Evolutionary conservation across 2,888 invertebrate genomes (phyloP), one percentile per base, ranked within the genome.

Genomic region (Drosophila stalkeri): DNA sequence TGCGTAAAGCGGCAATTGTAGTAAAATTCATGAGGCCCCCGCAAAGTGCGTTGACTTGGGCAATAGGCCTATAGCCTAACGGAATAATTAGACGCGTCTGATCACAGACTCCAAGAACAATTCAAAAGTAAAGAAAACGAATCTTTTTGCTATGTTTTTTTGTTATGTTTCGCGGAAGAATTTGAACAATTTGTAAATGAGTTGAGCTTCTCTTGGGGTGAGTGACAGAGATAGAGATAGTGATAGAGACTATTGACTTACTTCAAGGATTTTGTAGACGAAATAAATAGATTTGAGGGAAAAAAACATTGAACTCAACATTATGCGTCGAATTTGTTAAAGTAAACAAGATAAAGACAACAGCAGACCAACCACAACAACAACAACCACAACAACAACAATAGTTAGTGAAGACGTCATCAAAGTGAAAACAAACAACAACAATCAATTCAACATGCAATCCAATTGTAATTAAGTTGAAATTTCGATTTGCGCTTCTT

Each of bases 1-100:
- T 85, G 87, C 88, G 87, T 88, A 87, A 87, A 82, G 85, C 88
- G 86, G 88, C 88, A 83, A 74, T 82, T 83, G 86, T 83, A 88
- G 88, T 88, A 87, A 88, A 86, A 86, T 86, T 88, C 88, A 88
- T 88, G 86, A 88, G 82, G 27, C 47, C 52, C 47, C 64, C 61
- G 80, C 69, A 63, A 68, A 82, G 86, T 84, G 83, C 86, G 82
- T 86, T 86, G 86, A 87, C 86, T 80, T 74, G 54, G 62, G 56
- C 63, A 55, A 86, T 80, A 84, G 86, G 83, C 86, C 72, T 74
- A 83, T 74, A 61, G 64, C 72, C 69, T 49, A 51, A 56, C 37
- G 60, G 70, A 76, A 78, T 75, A 68, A 72, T 72, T 43, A 75
- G 67, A 75, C 35, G 55, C 74, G 77, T 75, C 77, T 76, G 70